A percentile compares a stretch with the other conserved stretches of the same genome.
Evolutionary conservation across 2,113 vertebrate species (phyloP).

Genomic region (Casuarius casuarius): DNA sequence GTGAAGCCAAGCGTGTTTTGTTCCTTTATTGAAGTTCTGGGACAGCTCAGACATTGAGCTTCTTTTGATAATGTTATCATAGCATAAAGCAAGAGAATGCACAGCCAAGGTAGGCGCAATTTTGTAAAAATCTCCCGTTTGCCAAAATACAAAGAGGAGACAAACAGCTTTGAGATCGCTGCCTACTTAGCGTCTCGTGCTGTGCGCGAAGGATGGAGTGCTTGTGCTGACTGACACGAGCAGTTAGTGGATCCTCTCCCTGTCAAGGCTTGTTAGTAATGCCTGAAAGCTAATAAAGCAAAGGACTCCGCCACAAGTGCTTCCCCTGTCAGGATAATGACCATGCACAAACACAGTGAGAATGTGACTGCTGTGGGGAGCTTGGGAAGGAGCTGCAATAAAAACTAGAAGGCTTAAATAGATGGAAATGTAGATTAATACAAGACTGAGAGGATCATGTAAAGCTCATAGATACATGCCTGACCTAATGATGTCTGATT

Average conservation of each 20-base stretch:
- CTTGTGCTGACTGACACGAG: background rate
- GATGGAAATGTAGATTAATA: background rate
- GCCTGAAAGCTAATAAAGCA: background rate
- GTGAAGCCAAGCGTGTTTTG: background rate
- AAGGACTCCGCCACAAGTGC: background rate
- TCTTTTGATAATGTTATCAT: background rate
- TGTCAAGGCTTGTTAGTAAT: background rate
- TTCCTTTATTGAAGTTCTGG: background rate
- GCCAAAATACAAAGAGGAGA: background rate
- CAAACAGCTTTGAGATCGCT: background rate
- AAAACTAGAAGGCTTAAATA: background rate
- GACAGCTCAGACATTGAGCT: background rate
- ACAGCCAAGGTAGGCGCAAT: background rate
- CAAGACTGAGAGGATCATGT: background rate
- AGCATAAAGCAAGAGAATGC: background rate
- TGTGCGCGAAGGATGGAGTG: background rate
- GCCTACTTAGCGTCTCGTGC: background rate
- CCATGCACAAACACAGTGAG: background rate
- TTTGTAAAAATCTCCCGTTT: rapidly evolving
- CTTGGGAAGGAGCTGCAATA: background rate
- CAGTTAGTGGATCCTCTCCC: background rate
- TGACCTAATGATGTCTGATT: background rate
- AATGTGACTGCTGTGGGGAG: background rate
- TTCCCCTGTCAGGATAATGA: background rate
- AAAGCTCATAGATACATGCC: background rate